phyloP scores from a whole-genome alignment of 2,797 vertebrate species.

The Pelodytes ibericus region DNA sequence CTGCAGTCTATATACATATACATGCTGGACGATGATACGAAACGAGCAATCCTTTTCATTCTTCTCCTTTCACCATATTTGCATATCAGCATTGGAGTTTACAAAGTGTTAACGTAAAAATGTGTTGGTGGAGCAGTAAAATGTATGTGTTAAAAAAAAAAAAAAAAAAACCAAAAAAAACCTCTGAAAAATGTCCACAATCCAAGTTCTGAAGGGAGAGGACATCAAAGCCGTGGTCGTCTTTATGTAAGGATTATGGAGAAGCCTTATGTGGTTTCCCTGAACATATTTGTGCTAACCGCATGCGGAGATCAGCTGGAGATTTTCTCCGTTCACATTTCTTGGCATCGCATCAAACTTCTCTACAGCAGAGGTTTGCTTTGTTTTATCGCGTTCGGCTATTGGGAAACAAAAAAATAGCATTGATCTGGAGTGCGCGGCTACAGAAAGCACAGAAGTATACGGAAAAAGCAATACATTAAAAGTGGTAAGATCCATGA shows the following conservation, averaged over 20 bases:
- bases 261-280: constrained; percentile 4
- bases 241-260: background rate
- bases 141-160: too few species aligned
- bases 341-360: constrained; percentile 1
- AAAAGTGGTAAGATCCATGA: background rate
- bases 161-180: background rate
- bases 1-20: too few species aligned
- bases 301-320: constrained; percentile 9
- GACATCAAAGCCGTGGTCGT: background rate
- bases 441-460: background rate
- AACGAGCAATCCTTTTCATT: too few species aligned
- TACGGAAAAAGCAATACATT: background rate
- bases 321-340: background rate
- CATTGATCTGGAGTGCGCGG: background rate
- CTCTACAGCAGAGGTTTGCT: constrained; percentile 3
- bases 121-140: too few species aligned
- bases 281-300: background rate
- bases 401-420: background rate
- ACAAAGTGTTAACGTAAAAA: too few species aligned
- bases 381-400: background rate
- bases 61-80: too few species aligned
- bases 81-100: too few species aligned
- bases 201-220: background rate
- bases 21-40: too few species aligned
- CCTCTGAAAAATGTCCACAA: background rate